phyloP scores from a whole-genome alignment of 2,113 vertebrate genomes.

The Benitochromis conjunctus region DNA sequence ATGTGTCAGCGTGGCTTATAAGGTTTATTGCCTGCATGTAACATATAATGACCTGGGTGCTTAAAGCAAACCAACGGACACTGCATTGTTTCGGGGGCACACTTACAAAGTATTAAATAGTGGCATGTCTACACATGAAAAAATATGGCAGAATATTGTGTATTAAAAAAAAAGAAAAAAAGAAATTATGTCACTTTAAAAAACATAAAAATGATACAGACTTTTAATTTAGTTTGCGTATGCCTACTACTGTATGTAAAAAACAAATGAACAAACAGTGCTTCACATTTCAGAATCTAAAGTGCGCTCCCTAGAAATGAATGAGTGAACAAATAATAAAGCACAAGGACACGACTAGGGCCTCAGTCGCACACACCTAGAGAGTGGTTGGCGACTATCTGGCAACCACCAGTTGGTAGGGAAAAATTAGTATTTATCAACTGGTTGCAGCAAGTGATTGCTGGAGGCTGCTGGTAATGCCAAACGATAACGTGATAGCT shows the following conservation, averaged over 20 bases:
- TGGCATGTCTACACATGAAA: not conserved
- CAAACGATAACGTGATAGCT: not conserved
- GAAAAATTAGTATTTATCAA: not conserved
- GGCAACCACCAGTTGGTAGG: not conserved
- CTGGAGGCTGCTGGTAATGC: not conserved
- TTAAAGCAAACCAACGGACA: constrained; percentile 24
- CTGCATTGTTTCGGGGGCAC: not conserved
- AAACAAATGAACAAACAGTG: not conserved
- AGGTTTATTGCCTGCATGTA: constrained; percentile 12
- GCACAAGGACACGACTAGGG: not conserved
- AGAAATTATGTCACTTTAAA: not conserved
- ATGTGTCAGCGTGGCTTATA: constrained; percentile 13
- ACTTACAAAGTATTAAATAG: not conserved
- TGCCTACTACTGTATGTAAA: not conserved
- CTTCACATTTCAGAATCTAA: not conserved
- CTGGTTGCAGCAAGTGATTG: not conserved
- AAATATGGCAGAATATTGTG: not conserved
- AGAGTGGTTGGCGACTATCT: not conserved
- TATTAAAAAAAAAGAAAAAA: not conserved
- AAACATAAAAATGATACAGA: not conserved
- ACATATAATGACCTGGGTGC: constrained; percentile 5
- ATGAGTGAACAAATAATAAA: not conserved
- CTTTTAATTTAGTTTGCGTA: not conserved
- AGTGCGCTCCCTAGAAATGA: not conserved
- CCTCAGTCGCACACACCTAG: not conserved